These are phyloP conservation scores for Hormaphis cornu DNA, from an alignment of 1,140 invertebrate genomes.

Conservation along the genomic window DNA sequence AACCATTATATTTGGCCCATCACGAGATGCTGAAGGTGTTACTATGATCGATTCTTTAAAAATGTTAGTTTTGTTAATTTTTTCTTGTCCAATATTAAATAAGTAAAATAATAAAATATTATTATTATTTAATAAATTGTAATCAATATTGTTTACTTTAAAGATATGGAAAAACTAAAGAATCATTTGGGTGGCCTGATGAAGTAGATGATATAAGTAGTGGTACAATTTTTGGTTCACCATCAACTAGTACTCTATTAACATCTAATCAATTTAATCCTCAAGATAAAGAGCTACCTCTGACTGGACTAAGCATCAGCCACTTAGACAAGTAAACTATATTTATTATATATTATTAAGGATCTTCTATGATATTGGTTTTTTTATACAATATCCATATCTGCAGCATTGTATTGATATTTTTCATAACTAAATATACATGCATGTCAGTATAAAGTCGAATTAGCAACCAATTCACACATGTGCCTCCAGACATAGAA, in stretches of 20 bases:
- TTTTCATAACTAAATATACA: no score
- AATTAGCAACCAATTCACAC: no score
- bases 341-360: conserved; percentile 3
- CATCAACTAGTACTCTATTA: conserved; percentile 41
- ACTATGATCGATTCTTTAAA: conserved; percentile 91
- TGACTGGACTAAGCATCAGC: conserved; percentile 44
- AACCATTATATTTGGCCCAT: conserved; percentile 79
- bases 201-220: conserved; percentile 74
- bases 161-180: conserved; percentile 88
- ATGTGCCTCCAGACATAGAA: no score
- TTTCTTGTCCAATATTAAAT: background rate
- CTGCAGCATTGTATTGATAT: no score
- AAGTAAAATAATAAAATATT: background rate
- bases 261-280: background rate
- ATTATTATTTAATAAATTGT: conserved; percentile 1
- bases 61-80: conserved; percentile 47
- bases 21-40: conserved; percentile 76
- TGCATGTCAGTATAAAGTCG: no score
- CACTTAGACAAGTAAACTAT: conserved; percentile 48
- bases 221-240: conserved; percentile 44
- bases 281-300: conserved; percentile 41
- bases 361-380: background rate
- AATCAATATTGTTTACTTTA: conserved; percentile 39
- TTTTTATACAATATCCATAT: no score
- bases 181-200: conserved; percentile 93